Percentiles rank a stretch among this genome's conserved stretches.
These are phyloP conservation scores for Lagopus muta DNA, from an alignment of 2,113 vertebrate species.

Conservation along the genomic window DNA sequence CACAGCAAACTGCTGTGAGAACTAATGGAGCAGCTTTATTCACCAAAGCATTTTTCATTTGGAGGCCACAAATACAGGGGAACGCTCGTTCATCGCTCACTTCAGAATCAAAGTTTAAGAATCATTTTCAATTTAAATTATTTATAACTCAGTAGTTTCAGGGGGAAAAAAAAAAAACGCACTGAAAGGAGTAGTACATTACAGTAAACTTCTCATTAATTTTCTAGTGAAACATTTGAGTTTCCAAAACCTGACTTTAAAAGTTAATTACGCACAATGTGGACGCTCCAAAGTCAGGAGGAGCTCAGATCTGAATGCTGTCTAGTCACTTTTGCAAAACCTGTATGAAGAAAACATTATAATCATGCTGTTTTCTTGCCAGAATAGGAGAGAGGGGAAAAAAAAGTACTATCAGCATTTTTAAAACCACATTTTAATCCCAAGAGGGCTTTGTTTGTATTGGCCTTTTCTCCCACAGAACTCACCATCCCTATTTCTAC, in stretches of 20 bases:
- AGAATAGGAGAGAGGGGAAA: not conserved
- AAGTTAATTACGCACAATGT: constrained; percentile 44
- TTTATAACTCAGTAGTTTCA: constrained; percentile 18
- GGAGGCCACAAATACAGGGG: constrained; percentile 3
- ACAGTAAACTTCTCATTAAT: not conserved
- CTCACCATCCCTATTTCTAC: not conserved
- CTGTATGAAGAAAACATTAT: not conserved
- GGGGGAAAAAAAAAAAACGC: not conserved
- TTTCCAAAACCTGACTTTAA: constrained; percentile 26
- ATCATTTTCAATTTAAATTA: not conserved
- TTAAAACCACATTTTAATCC: not conserved
- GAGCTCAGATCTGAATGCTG: not conserved
- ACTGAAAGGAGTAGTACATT: not conserved
- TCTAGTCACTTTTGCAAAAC: constrained; percentile 15
- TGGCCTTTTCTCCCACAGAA: not conserved
- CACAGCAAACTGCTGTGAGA: not conserved
- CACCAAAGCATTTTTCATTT: constrained; percentile 24
- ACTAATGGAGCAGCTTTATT: not conserved
- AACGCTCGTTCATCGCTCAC: not conserved
- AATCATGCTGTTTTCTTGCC: not conserved
- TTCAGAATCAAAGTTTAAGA: constrained; percentile 16
- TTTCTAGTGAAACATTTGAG: not conserved
- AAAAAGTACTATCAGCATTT: constrained; percentile 7
- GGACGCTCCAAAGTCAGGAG: constrained; percentile 1
- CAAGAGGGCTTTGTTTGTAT: not conserved